Conservation (phyloP, 2,113 vertebrate species). For the Ceyx melanurus region DNA sequence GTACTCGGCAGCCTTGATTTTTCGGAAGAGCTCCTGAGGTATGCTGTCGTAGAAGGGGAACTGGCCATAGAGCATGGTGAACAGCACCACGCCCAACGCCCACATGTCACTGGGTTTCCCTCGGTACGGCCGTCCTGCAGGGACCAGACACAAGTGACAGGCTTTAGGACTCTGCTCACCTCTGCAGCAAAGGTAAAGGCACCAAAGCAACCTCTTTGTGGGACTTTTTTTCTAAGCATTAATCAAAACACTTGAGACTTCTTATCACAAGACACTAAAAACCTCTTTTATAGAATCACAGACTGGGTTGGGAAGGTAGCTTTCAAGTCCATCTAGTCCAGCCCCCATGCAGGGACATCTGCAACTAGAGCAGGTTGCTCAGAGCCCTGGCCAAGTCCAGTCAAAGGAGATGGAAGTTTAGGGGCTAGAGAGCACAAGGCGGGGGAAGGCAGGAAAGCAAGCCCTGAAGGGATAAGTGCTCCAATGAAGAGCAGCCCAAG, state of each 20-base stretch:
- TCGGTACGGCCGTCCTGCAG: constrained; percentile 91
- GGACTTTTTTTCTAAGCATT: neutral
- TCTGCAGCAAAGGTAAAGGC: neutral
- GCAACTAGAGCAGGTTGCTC: neutral
- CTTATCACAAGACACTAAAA: fast-evolving
- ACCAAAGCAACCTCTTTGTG: neutral
- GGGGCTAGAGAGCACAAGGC: neutral
- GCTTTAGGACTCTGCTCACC: neutral
- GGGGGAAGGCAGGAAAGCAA: neutral
- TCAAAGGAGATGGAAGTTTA: neutral
- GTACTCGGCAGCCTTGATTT: constrained; percentile 99
- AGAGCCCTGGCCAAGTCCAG: neutral
- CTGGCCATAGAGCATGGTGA: constrained; percentile 99
- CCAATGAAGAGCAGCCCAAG: no score
- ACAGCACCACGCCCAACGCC: constrained; percentile 96
- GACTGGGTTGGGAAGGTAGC: neutral
- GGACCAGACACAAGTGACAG: neutral
- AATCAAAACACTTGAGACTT: fast-evolving
- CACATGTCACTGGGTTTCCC: constrained; percentile 99
- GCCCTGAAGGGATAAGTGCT: neutral
- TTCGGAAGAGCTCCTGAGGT: constrained; percentile 99
- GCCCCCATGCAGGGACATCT: neutral
- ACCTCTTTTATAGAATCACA: neutral
- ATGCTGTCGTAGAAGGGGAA: constrained; percentile 99
- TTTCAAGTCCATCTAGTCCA: neutral